Evolutionary conservation across 2,888 invertebrate species (phyloP).

Genomic region (Boloria euphrosyne): DNA sequence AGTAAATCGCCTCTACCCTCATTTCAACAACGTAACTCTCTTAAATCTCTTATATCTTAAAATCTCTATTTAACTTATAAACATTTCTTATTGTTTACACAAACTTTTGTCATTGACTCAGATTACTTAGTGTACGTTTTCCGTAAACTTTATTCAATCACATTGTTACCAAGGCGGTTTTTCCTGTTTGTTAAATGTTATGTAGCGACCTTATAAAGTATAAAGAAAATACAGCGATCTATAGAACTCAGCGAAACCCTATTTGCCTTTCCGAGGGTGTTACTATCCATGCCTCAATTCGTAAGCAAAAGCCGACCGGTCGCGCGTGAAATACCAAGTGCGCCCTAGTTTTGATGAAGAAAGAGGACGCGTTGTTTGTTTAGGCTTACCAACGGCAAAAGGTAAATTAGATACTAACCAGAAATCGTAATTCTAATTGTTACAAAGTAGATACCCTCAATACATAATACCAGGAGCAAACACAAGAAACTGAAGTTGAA

Average conservation of each 20-base stretch:
- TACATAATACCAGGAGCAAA: too few relatives aligned
- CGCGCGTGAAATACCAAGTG: conserved; percentile 81
- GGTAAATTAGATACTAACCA: conserved; percentile 73
- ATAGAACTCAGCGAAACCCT: conserved; percentile 71
- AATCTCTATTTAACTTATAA: conserved; percentile 50
- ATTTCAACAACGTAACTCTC: conserved; percentile 54
- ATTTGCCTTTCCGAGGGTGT: conserved; percentile 76
- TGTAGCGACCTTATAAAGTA: conserved; percentile 68
- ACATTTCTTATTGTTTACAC: conserved; percentile 23
- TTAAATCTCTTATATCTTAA: conserved; percentile 46
- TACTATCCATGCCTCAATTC: conserved; percentile 76
- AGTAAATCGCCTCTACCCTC: conserved; percentile 51
- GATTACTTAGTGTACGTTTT: conserved; percentile 1
- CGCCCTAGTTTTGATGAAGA: conserved; percentile 76
- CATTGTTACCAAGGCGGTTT: conserved; percentile 68
- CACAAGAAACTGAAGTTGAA: too few relatives aligned
- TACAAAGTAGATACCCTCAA: conserved; percentile 1
- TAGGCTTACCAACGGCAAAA: conserved; percentile 66
- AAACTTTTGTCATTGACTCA: neutral
- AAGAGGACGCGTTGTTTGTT: conserved; percentile 77
- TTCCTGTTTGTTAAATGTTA: conserved; percentile 58
- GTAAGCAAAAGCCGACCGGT: conserved; percentile 70
- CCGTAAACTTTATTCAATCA: conserved; percentile 37
- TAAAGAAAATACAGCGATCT: conserved; percentile 75
- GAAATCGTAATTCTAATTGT: conserved; percentile 46